phyloP scores from a whole-genome alignment of 2,113 vertebrate genomes.

The Varanus salvator region DNA sequence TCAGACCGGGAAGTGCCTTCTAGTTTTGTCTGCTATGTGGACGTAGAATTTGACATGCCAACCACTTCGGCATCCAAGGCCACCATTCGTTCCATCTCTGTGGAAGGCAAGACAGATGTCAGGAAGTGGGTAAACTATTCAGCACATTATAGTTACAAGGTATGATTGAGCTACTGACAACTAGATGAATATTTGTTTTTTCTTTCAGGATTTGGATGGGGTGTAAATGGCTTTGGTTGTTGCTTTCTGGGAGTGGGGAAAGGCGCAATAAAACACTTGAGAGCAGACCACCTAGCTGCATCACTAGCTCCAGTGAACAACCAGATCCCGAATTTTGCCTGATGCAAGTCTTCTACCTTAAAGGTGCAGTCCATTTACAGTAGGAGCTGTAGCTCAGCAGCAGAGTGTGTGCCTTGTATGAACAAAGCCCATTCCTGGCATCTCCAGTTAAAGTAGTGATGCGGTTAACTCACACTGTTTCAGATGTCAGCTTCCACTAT shows the following conservation, averaged over 20 bases:
- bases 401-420: neutral
- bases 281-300: neutral
- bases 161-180: constrained; percentile 48
- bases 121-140: constrained; percentile 92
- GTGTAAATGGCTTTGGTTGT: neutral
- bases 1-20: constrained; percentile 89
- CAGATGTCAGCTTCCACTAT: too few relatives aligned
- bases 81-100: constrained; percentile 83
- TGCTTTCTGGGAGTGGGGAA: neutral
- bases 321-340: neutral
- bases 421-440: neutral
- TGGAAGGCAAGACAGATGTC: constrained; percentile 81
- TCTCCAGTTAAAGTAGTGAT: neutral
- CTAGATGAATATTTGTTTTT: neutral
- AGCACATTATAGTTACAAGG: constrained; percentile 90
- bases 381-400: neutral
- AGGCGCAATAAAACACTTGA: neutral
- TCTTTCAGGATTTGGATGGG: neutral
- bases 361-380: neutral
- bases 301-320: neutral
- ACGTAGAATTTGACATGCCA: constrained; percentile 91
- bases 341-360: neutral
- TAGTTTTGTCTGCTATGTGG: constrained; percentile 79
- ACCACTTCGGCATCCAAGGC: constrained; percentile 86
- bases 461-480: too few relatives aligned